These are phyloP conservation scores for Gallinago stenura DNA, from an alignment of 2,797 vertebrate genomes.

Conservation along the genomic window DNA sequence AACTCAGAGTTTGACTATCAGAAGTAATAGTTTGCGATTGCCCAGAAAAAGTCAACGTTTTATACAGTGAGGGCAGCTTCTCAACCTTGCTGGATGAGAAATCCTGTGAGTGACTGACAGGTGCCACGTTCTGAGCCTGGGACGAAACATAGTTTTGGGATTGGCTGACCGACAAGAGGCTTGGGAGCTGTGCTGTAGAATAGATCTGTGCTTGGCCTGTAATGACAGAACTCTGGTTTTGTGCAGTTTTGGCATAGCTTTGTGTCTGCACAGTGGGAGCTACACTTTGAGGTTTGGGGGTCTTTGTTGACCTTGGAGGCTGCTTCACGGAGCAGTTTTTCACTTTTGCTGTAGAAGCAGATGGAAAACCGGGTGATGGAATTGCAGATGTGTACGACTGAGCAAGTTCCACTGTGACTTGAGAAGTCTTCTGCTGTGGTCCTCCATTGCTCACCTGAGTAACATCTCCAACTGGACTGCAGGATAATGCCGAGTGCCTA, in stretches of 20 bases:
- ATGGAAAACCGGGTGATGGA: conserved; percentile 85
- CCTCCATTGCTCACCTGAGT: conserved; percentile 88
- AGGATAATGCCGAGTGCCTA: conserved; percentile 87
- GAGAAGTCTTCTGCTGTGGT: conserved; percentile 89
- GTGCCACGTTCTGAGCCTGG: conserved; percentile 83
- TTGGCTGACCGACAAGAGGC: conserved; percentile 89
- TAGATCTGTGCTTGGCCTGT: conserved; percentile 91
- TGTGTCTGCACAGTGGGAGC: conserved; percentile 86
- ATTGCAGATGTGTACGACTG: conserved; percentile 87
- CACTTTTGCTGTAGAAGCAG: conserved; percentile 84
- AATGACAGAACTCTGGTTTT: conserved; percentile 93
- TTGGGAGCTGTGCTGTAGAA: conserved; percentile 90
- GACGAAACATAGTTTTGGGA: conserved; percentile 89
- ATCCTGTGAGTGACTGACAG: conserved; percentile 88
- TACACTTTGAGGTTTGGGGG: conserved; percentile 84
- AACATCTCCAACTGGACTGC: conserved; percentile 88
- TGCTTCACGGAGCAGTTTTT: conserved; percentile 89
- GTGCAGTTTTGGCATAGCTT: conserved; percentile 88
- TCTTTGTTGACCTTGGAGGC: conserved; percentile 82
- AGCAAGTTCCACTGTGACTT: conserved; percentile 84
- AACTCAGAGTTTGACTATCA: conserved; percentile 89
- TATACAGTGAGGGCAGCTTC: conserved; percentile 92
- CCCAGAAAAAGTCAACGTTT: conserved; percentile 89
- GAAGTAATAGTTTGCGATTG: conserved; percentile 87
- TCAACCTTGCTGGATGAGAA: conserved; percentile 87